Evolutionary conservation across 2,888 invertebrate genomes (phyloP), one percentile per base, ranked within the genome.

Genomic region (Synergus gifuensis): DNA sequence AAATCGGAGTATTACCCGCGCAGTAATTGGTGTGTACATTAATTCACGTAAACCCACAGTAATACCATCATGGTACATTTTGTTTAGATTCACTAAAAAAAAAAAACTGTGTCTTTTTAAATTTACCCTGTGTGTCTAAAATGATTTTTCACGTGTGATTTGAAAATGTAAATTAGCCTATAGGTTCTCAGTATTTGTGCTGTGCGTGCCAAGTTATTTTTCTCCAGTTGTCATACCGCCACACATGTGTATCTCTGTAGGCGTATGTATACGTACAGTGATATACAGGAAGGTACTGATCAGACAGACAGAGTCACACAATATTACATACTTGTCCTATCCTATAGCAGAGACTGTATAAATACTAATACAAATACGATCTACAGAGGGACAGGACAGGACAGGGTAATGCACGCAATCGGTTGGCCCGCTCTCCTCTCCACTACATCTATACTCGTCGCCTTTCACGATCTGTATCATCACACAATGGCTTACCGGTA

Each of bases 401-500:
- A 40, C 7, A 69, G 46, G 69, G 46, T 46, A 46, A 67, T 46
- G 67, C 67, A 67, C 46, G 67, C 49, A 69, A 69, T 69, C 16
- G 49, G 69, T 54, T 54, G 73, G 73, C 40, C 73, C 54, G 73
- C 54, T 60, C 18, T 73, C 73, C 1, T 60, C 18, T 73, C 73
- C 1, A 49, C 36, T 40, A 66, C 42, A 66, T 18, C 16, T 66
- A 73, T 22, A 67, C n/a, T 73, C 22, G 73, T 80, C 40, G 67
- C 58, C 44, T 76, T 44, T 69, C 66, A 64, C 66, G 79, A 79
- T 82, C 78, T 80, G 77, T 79, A 83, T 81, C 80, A 76, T 79
- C 73, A 49, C 54, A 73, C 73, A 82, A 77, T 73, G 76, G 82
- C 83, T 83, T 81, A 83, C 83, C 83, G 81, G 81, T 80, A 80